Evolutionary conservation across 2,888 invertebrate species (phyloP), one percentile per base, ranked within the genome.

Genomic region (Oligia strigilis): DNA sequence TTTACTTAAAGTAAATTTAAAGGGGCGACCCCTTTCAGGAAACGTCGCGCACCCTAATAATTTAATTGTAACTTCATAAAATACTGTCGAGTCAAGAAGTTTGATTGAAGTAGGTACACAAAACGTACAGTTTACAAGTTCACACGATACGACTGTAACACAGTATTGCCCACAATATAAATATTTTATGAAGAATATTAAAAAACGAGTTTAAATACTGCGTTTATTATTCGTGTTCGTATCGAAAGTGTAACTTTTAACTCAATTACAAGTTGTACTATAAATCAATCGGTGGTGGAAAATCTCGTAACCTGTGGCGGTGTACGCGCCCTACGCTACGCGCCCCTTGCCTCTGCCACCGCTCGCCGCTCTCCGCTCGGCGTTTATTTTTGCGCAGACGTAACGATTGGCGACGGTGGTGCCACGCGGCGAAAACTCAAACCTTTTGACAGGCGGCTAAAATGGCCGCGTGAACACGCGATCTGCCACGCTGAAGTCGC

Each of bases 381-480:
- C 87, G 90, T 90, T 91, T 94, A 93, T 94, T 94, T 94, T 93
- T 93, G 96, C 97, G 97, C 97, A 97, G 96, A 92, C 95, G 95
- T 95, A 95, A 94, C 92, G 93, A 93, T 92, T 92, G 90, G 83
- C 93, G 93, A 88, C 91, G 75, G 93, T 92, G 92, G 96, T 95
- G 96, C 95, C 93, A 88, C 91, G 92, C 94, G 95, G 94, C 83
- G 90, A 87, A 93, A 94, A 94, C 86, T 85, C 85, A 90, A 90
- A 96, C 90, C 90, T 88, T 94, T 94, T 96, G 96, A 96, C 96
- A 96, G 93, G 93, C 94, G 94, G 94, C 89, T 95, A 96, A 96
- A 95, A 97, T 97, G 97, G 97, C 96, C 93, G 96, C 95, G 95
- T 95, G 96, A 96, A 94, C 95, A 95, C 96, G 96, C 96, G 96